Percentiles rank a stretch among this genome's conserved stretches.
phyloP scores from a whole-genome alignment of 2,797 vertebrate species.

The Bradypus variegatus region DNA sequence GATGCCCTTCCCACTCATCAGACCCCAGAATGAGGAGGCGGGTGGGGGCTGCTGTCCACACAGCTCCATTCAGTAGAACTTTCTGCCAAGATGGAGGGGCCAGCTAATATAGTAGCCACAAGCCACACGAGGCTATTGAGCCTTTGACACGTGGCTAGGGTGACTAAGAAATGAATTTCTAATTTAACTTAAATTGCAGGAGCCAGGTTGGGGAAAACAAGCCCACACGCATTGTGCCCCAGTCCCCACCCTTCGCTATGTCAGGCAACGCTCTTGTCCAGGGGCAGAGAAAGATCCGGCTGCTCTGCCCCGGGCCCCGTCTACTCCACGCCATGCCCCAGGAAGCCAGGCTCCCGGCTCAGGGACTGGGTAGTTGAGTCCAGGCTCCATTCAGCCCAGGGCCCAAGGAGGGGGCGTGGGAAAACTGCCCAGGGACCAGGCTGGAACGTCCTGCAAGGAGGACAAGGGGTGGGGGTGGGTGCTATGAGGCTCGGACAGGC shows the following conservation, averaged over 20 bases:
- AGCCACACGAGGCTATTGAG: background rate
- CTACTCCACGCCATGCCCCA: background rate
- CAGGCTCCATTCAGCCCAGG: background rate
- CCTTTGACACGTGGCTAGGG: background rate
- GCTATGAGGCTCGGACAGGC: constrained; percentile 34
- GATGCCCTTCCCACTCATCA: background rate
- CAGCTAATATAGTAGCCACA: background rate
- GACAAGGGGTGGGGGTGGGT: constrained; percentile 1
- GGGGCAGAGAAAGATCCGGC: background rate
- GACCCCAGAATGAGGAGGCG: background rate
- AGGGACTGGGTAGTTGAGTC: background rate
- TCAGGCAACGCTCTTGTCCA: background rate
- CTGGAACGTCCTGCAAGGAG: constrained; percentile 40
- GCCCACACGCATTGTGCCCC: no score
- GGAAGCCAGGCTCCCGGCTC: background rate
- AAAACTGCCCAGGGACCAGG: constrained; percentile 40
- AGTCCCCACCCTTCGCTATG: background rate
- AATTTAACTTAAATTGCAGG: background rate
- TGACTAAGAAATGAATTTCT: background rate
- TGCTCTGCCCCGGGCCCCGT: background rate
- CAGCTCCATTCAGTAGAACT: background rate
- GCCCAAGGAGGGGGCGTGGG: background rate
- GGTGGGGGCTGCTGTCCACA: background rate
- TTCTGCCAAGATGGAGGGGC: background rate
- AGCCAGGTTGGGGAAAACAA: background rate